A percentile compares a stretch with the other conserved stretches of the same genome.
These are phyloP conservation scores for Thalassoma bifasciatum DNA, from an alignment of 2,113 vertebrate genomes.

Conservation along the genomic window DNA sequence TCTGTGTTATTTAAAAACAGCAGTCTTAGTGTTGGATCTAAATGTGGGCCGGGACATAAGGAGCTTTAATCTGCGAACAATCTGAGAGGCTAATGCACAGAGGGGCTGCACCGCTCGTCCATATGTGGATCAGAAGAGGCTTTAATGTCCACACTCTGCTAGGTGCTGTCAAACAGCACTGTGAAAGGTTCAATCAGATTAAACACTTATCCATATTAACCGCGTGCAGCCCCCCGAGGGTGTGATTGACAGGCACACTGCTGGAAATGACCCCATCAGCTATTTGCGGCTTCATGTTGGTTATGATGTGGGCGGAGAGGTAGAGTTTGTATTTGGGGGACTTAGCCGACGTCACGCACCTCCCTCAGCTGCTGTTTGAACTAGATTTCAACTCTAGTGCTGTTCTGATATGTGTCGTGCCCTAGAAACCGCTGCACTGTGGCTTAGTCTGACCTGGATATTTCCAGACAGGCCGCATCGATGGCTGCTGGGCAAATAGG, in stretches of 20 bases:
- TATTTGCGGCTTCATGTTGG: slow-evolving; percentile 9
- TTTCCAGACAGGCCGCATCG: slow-evolving; percentile 70
- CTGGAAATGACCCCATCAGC: slow-evolving; percentile 21
- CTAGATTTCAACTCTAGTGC: slow-evolving; percentile 64
- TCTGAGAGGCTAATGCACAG: slow-evolving; percentile 48
- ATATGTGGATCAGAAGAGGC: slow-evolving; percentile 29
- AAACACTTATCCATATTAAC: slow-evolving; percentile 43
- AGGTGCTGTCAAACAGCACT: slow-evolving; percentile 46
- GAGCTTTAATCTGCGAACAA: slow-evolving; percentile 50
- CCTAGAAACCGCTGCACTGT: slow-evolving; percentile 71
- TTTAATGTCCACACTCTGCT: slow-evolving; percentile 27
- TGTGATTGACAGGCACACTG: slow-evolving; percentile 11
- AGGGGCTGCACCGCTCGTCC: slow-evolving; percentile 31
- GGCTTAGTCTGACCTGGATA: slow-evolving; percentile 75
- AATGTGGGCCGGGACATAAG: slow-evolving; percentile 50
- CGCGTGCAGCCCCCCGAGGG: background rate
- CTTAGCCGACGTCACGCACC: slow-evolving; percentile 33
- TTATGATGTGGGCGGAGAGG: slow-evolving; percentile 5
- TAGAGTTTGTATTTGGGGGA: slow-evolving; percentile 25
- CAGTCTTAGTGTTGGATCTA: slow-evolving; percentile 37
- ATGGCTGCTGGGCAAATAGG: slow-evolving; percentile 68
- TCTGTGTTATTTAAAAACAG: slow-evolving; percentile 55
- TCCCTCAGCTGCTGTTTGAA: slow-evolving; percentile 69
- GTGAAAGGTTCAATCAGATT: slow-evolving; percentile 36
- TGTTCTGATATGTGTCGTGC: slow-evolving; percentile 67